Percentiles rank a stretch among this genome's conserved stretches.
These are phyloP conservation scores for Chironomus riparius DNA, from an alignment of 2,888 invertebrate species.

Conservation along the genomic window DNA sequence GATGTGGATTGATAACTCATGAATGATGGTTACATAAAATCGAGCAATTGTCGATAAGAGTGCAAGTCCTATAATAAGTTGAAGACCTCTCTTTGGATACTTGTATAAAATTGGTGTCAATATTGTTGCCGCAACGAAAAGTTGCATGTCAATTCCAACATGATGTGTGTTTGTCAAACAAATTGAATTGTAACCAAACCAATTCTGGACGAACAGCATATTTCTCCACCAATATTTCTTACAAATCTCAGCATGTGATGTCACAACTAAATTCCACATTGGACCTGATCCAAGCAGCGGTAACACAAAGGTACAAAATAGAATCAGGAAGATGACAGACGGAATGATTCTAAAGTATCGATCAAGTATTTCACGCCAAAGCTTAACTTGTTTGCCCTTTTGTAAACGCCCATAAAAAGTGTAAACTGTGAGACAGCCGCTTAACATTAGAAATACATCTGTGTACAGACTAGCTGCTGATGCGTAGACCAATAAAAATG, in stretches of 20 bases:
- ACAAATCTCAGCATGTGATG: slow-evolving; percentile 57
- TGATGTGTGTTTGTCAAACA: slow-evolving; percentile 44
- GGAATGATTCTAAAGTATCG: slow-evolving; percentile 48
- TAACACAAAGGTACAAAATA: slow-evolving; percentile 58
- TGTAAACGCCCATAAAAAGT: slow-evolving; percentile 51
- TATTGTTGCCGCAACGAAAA: slow-evolving; percentile 55
- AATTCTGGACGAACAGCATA: slow-evolving; percentile 60
- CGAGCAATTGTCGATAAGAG: slow-evolving; percentile 50
- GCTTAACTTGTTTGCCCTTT: slow-evolving; percentile 46
- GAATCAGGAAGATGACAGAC: slow-evolving; percentile 52
- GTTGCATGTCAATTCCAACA: slow-evolving; percentile 59
- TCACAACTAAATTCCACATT: slow-evolving; percentile 59
- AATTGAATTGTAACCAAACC: slow-evolving; percentile 56
- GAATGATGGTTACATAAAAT: slow-evolving; percentile 52
- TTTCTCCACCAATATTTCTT: slow-evolving; percentile 63
- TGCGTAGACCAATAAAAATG: slow-evolving; percentile 55
- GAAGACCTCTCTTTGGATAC: slow-evolving; percentile 49
- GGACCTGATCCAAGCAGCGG: slow-evolving; percentile 56
- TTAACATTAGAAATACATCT: slow-evolving; percentile 61
- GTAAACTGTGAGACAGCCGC: slow-evolving; percentile 56
- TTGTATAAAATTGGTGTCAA: slow-evolving; percentile 51
- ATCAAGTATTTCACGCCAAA: slow-evolving; percentile 51
- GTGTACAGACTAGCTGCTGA: slow-evolving; percentile 61
- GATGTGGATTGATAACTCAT: slow-evolving; percentile 54
- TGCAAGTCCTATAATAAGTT: slow-evolving; percentile 44